A percentile compares a stretch with the other conserved stretches of the same genome.
These are phyloP conservation scores for Napeogenes sylphis DNA, from an alignment of 2,888 invertebrate genomes.

Conservation along the genomic window DNA sequence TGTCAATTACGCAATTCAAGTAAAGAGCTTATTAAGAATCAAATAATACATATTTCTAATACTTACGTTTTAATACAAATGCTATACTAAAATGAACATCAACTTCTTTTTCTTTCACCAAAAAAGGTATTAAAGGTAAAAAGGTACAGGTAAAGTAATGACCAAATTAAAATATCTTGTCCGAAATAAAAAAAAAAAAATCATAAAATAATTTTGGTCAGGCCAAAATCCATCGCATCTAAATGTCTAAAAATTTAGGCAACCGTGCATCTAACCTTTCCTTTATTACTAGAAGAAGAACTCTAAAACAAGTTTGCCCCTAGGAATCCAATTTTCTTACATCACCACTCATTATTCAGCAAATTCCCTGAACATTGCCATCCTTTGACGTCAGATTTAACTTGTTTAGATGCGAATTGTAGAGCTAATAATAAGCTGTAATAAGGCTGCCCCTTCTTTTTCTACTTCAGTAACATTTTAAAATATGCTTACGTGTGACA, in stretches of 20 bases:
- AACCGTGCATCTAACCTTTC: constrained; percentile 5
- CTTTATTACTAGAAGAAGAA: constrained; percentile 21
- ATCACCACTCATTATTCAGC: constrained; percentile 36
- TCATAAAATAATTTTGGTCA: neutral
- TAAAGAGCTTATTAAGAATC: too few relatives aligned
- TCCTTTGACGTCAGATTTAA: constrained; percentile 29
- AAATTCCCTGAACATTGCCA: constrained; percentile 29
- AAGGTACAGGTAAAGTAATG: too few relatives aligned
- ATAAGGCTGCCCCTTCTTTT: constrained; percentile 15
- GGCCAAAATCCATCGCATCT: constrained; percentile 2
- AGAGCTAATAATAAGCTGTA: constrained; percentile 29
- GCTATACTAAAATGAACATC: too few relatives aligned
- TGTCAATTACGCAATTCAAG: neutral
- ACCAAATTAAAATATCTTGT: neutral
- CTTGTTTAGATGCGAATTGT: constrained; percentile 34
- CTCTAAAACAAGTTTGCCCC: constrained; percentile 29
- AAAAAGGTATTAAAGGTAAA: too few relatives aligned
- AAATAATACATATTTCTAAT: too few relatives aligned
- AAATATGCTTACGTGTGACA: neutral
- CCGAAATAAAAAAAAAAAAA: neutral
- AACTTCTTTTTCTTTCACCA: neutral
- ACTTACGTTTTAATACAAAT: too few relatives aligned
- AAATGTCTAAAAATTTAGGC: constrained; percentile 10
- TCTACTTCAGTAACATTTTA: constrained; percentile 8
- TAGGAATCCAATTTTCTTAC: constrained; percentile 34